phyloP scores from a whole-genome alignment of 1,140 invertebrate species.

The Microplitis demolitor region DNA sequence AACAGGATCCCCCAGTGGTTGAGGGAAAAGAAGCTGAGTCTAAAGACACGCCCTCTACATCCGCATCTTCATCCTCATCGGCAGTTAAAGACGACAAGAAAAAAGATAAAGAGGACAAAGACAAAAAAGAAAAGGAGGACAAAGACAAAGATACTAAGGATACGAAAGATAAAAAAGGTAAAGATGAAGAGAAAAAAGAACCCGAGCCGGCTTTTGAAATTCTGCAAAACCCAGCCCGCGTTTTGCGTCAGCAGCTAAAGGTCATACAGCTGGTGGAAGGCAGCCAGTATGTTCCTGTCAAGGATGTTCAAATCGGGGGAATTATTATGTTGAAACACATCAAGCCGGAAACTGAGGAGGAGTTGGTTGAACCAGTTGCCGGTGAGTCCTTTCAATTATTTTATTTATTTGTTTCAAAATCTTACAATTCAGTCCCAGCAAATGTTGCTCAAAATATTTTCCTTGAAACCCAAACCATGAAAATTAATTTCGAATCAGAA shows the following conservation, averaged over 20 bases:
- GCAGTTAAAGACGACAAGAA: slow-evolving; percentile 57
- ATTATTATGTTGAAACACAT: slow-evolving; percentile 92
- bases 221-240: slow-evolving; percentile 90
- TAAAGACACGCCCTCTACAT: slow-evolving; percentile 24
- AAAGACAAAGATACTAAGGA: slow-evolving; percentile 64
- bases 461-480: too few species aligned
- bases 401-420: neutral
- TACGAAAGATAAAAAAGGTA: slow-evolving; percentile 49
- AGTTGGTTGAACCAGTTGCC: slow-evolving; percentile 92
- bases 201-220: slow-evolving; percentile 90
- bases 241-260: slow-evolving; percentile 92
- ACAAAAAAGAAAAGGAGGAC: slow-evolving; percentile 62
- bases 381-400: slow-evolving; percentile 51
- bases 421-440: neutral
- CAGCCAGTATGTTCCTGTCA: slow-evolving; percentile 82
- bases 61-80: neutral
- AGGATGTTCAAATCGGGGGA: slow-evolving; percentile 92
- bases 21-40: slow-evolving; percentile 42
- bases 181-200: slow-evolving; percentile 71
- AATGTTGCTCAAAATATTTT: too few species aligned
- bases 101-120: slow-evolving; percentile 63
- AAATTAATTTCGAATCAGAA: neutral
- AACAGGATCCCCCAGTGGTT: slow-evolving; percentile 38
- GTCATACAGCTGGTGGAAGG: slow-evolving; percentile 82
- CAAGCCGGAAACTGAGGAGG: slow-evolving; percentile 75